A percentile compares a stretch with the other conserved stretches of the same genome.
phyloP scores from a whole-genome alignment of 2,888 invertebrate genomes.

The Aphelenchoides bicaudatus region DNA sequence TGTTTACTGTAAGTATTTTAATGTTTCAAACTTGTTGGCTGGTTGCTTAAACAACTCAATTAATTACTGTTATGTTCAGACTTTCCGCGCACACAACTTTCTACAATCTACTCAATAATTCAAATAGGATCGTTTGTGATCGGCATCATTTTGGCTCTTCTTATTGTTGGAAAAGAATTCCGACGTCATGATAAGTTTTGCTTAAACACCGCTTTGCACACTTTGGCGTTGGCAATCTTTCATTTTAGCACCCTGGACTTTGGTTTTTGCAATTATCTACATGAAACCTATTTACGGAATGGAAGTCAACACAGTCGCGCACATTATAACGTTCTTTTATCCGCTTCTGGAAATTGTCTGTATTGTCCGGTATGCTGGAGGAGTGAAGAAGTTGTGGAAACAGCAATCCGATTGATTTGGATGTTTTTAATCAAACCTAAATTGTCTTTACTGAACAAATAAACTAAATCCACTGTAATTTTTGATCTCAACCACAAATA shows the following conservation, averaged over 20 bases:
- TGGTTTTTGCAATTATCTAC: slow-evolving; percentile 4
- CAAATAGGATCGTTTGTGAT: slow-evolving; percentile 9
- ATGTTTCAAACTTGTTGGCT: not conserved
- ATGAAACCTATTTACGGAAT: slow-evolving; percentile 1
- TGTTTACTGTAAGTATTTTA: slow-evolving; percentile 11
- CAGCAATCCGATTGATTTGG: too few relatives aligned
- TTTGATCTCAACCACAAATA: too few relatives aligned
- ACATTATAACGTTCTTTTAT: slow-evolving; percentile 16
- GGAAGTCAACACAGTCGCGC: slow-evolving; percentile 2
- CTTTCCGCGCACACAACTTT: slow-evolving; percentile 9
- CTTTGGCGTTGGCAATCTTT: not conserved
- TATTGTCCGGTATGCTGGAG: not conserved
- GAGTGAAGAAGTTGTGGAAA: too few relatives aligned
- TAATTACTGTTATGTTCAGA: slow-evolving; percentile 7
- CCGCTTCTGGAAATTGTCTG: slow-evolving; percentile 8
- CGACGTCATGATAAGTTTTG: slow-evolving; percentile 11
- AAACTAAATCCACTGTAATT: too few relatives aligned
- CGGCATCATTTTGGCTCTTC: not conserved
- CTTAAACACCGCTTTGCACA: slow-evolving; percentile 5
- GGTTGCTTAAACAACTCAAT: not conserved
- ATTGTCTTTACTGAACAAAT: too few relatives aligned
- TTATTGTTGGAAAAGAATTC: not conserved
- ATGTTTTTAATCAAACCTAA: too few relatives aligned
- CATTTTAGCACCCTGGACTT: slow-evolving; percentile 8
- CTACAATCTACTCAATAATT: slow-evolving; percentile 11